Evolutionary conservation across 2,113 vertebrate genomes (phyloP).

Genomic region (Tautogolabrus adspersus): DNA sequence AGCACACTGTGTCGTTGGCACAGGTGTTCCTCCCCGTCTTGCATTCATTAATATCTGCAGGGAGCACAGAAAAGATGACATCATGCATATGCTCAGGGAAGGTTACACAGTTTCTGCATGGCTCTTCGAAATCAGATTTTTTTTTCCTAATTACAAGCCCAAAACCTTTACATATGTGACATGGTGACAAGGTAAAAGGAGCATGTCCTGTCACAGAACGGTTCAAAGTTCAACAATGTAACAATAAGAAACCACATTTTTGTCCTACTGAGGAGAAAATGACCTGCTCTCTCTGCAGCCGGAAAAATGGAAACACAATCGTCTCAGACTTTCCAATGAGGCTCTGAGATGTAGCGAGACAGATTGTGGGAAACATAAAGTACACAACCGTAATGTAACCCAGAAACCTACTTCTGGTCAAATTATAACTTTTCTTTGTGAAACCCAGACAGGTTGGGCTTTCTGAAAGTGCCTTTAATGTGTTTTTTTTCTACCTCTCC

Average conservation of each 20-base stretch:
- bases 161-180: background rate
- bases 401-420: conserved; percentile 71
- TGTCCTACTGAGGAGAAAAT: conserved; percentile 1
- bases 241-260: background rate
- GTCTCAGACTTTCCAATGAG: conserved; percentile 9
- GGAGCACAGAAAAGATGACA: conserved; percentile 35
- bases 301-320: background rate
- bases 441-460: conserved; percentile 19
- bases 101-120: conserved; percentile 4
- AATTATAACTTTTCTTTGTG: conserved; percentile 56
- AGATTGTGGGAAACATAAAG: conserved; percentile 14
- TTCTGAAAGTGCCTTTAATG: conserved; percentile 41
- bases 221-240: conserved; percentile 1
- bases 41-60: conserved; percentile 97
- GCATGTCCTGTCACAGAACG: background rate
- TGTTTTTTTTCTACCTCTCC: conserved; percentile 22
- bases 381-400: conserved; percentile 43
- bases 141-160: background rate
- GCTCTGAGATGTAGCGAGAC: conserved; percentile 3
- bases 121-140: background rate
- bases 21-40: conserved; percentile 94
- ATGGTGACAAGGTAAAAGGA: background rate
- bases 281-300: background rate
- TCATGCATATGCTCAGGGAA: conserved; percentile 45
- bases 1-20: conserved; percentile 97